Base-by-base conservation (phyloP, 1,140 invertebrate species). In the Dufourea novaeangliae region DNA sequence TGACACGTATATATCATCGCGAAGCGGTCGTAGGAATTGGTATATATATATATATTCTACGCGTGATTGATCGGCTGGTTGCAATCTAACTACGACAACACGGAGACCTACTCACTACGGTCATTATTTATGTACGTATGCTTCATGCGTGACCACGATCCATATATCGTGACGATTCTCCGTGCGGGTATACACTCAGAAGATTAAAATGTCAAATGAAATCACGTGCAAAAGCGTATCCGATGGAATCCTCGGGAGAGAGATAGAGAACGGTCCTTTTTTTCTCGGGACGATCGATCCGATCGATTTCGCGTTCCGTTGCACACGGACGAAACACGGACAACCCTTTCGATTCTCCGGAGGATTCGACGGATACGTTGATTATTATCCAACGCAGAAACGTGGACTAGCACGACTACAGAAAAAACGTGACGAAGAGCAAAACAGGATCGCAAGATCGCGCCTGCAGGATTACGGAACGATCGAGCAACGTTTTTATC, bases 101-200 rank as follows among this genome's bases (percentile, higher is more conserved):
- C 17, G 44, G 5, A 17, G 14, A 59, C 32, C 25, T n/a, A 75
- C 50, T 27, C 17, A n/a, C 63, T 57, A 75, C 50, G 14, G 37
- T 59, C n/a, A 29, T 29, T n/a, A 6, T 22, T 25, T 22, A 12
- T 44, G 39, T 76, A 76, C 66, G n/a, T n/a, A n/a, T 57, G 17
- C 11, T 68, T 20, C 73, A 69, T 76, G 73, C 73, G 61, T 20
- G 32, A 41, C 29, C n/a, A 25, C 54, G 41, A 39, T 59, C 37
- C n/a, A n/a, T n/a, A n/a, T n/a, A n/a, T 68, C 10, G 52, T 57
- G 73, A 44, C 54, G 17, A 69, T 46, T 25, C 56, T n/a, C 37
- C 54, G 39, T 69, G 73, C 54, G 22, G 73, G 73, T 69, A n/a
- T n/a, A 75, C 61, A 74, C 34, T 11, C 12, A 66, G 44, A 66